Percentiles rank a stretch among this genome's conserved stretches.
phyloP scores from a whole-genome alignment of 2,888 invertebrate genomes.

The Oligia fasciuncula region DNA sequence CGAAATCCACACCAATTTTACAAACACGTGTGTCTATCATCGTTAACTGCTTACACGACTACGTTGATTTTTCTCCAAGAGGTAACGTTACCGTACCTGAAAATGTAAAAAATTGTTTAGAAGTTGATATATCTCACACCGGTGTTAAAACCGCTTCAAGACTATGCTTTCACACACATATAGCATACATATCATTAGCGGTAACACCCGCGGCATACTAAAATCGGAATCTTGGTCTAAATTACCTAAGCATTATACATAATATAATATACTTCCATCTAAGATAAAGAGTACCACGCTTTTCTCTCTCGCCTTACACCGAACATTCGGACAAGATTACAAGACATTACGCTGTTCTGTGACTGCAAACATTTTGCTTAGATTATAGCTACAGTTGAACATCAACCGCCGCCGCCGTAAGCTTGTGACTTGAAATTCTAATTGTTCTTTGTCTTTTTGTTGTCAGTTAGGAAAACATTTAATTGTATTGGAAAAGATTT shows the following conservation, averaged over 20 bases:
- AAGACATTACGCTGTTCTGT: conserved; percentile 40
- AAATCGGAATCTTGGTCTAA: neutral
- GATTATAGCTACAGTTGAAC: conserved; percentile 30
- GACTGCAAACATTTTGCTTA: conserved; percentile 38
- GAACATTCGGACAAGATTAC: conserved; percentile 46
- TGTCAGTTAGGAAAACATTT: neutral
- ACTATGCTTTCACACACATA: neutral
- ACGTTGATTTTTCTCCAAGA: neutral
- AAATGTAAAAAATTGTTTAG: no score
- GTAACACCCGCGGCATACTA: neutral
- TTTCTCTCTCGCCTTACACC: conserved; percentile 16
- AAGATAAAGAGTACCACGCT: conserved; percentile 8
- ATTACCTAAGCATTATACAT: neutral
- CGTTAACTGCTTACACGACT: neutral
- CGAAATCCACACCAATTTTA: neutral
- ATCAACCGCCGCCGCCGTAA: conserved; percentile 27
- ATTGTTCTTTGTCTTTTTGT: conserved; percentile 7
- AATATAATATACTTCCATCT: conserved; percentile 1
- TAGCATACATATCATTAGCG: neutral
- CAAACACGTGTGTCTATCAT: neutral
- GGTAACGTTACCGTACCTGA: neutral
- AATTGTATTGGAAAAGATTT: neutral
- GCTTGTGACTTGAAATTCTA: conserved; percentile 30
- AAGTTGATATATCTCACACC: neutral
- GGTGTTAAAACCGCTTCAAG: neutral